Base-by-base conservation (phyloP, 1,140 invertebrate genomes). In the Drosophila watanabei region DNA sequence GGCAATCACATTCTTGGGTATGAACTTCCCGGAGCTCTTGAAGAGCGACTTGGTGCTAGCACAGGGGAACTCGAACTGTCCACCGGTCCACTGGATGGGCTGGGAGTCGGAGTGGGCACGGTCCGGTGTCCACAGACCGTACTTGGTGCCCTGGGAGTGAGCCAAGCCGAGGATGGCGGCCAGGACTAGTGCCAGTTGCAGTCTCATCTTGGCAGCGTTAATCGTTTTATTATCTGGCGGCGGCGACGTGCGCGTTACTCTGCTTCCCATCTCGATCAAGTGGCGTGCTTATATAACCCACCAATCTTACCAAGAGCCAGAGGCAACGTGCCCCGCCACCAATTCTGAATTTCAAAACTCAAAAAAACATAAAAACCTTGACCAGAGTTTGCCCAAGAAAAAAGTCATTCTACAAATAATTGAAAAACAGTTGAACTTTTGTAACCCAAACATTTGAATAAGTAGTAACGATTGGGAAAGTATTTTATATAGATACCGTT, bases 1-100 rank as follows among this genome's bases (percentile, higher is more conserved):
- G 0, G 94, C 94, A 41, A 96, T 95, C 14, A 95, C 90, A 77
- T 95, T 95, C 71, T 95, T 95, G 39, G 93, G 81, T 28, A 95
- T 94, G 65, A 94, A 95, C 45, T 94, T 93, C 3, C 94, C 94
- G 0, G 94, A 94, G 41, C 91, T 93, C 58, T 93, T 94, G 88
- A 93, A 95, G 2, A 95, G 91, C 24, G 93, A 93, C 66, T 94
- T 94, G 18, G 94, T 95, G 20, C 93, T 92, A 16, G 92, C 69
- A 62, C 94, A 94, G 5, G 95, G 95, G 84, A 94, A 95, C n/a
- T 94, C 94, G 60, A 95, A 94, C 39, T 86, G 83, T 5, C 93
- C 94, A 16, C 94, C 94, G 11, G 93, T 93, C 94, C 94, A 94
- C 62, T 93, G 85, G 0, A 94, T 57, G 35, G 90, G 84, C 59